Percentiles rank a stretch among this genome's conserved stretches.
Conservation (phyloP, 2,888 invertebrate species). For the Rotaria sp. region DNA sequence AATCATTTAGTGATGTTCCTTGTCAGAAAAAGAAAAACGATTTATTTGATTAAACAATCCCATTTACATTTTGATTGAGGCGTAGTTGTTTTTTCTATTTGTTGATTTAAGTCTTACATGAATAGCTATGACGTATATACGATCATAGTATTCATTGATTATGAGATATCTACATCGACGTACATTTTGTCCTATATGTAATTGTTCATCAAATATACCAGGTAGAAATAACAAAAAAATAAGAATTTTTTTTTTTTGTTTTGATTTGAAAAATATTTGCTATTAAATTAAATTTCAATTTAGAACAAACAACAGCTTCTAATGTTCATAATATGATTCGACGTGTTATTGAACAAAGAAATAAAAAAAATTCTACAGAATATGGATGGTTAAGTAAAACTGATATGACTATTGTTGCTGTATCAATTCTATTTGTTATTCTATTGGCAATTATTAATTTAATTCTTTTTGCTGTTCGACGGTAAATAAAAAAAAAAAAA, state of each 20-base stretch:
- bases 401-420: conserved; percentile 15
- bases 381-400: conserved; percentile 22
- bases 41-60: neutral
- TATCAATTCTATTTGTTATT: conserved; percentile 4
- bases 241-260: too few species aligned
- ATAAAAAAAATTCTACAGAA: neutral
- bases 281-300: too few species aligned
- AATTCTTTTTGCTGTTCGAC: conserved; percentile 19
- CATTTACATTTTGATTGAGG: neutral
- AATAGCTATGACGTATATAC: neutral
- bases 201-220: neutral
- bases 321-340: neutral
- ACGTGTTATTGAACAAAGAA: neutral
- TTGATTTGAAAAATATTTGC: too few species aligned
- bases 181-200: neutral
- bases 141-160: neutral
- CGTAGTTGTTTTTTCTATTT: neutral
- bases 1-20: too few species aligned
- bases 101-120: neutral
- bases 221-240: neutral
- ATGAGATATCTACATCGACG: conserved; percentile 4
- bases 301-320: neutral
- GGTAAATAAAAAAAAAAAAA: neutral
- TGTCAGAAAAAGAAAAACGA: too few species aligned
- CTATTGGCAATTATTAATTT: conserved; percentile 3